These are phyloP conservation scores for Pantherophis alleghaniensis DNA, from an alignment of 2,797 vertebrate genomes.

Conservation along the genomic window DNA sequence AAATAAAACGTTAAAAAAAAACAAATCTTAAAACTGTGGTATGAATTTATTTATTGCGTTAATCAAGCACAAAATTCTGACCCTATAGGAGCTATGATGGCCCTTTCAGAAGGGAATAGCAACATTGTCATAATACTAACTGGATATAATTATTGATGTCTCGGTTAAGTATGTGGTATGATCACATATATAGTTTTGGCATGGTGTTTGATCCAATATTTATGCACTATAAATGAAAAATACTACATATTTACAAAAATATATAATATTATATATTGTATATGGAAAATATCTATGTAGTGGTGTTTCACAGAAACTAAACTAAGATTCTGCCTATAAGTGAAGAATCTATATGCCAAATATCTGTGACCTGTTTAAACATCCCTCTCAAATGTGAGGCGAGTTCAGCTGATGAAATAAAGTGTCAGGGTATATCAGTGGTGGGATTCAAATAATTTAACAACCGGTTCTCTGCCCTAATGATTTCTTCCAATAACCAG, in stretches of 20 bases:
- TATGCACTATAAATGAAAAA: not conserved
- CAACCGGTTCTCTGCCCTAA: too few relatives aligned
- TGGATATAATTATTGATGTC: not conserved
- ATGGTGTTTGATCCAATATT: not conserved
- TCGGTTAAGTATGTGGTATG: not conserved
- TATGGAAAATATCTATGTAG: not conserved
- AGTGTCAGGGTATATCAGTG: not conserved
- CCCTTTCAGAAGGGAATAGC: not conserved
- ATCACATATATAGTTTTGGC: not conserved
- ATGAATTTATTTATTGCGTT: not conserved
- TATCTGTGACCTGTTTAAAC: not conserved
- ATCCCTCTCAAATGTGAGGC: not conserved
- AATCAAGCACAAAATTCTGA: not conserved
- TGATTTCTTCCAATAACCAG: too few relatives aligned
- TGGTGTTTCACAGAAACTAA: not conserved
- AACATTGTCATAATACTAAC: not conserved
- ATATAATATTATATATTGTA: not conserved
- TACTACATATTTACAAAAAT: not conserved
- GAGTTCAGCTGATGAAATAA: not conserved
- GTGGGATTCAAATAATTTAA: too few relatives aligned
- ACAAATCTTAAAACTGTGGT: not conserved
- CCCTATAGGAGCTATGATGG: not conserved
- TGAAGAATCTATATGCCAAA: not conserved
- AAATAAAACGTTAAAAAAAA: too few relatives aligned
- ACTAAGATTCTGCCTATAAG: not conserved